Percentiles rank a stretch among this genome's conserved stretches.
Evolutionary conservation across 2,113 vertebrate species (phyloP).

Genomic region (Trogon melanurus): DNA sequence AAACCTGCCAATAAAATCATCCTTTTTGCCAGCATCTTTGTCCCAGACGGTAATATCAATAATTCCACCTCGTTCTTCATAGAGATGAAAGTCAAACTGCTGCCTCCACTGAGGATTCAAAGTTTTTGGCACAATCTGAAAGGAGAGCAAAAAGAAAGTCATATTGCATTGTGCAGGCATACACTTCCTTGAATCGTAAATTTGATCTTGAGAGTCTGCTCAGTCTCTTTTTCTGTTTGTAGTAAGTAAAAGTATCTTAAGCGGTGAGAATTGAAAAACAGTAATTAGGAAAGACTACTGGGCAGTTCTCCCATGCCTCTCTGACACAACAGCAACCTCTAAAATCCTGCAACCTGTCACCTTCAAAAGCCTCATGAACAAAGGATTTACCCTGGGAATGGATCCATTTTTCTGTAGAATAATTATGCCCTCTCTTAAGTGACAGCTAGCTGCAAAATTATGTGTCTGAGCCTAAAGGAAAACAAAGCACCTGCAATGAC

Average conservation of each 20-base stretch:
- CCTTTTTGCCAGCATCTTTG: constrained; percentile 93
- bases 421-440: background rate
- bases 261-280: background rate
- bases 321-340: background rate
- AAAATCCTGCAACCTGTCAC: background rate
- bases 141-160: constrained; percentile 5
- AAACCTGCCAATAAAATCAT: constrained; percentile 98
- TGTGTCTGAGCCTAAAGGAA: background rate
- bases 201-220: background rate
- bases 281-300: background rate
- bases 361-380: background rate
- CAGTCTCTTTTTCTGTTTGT: background rate
- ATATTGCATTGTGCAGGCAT: background rate
- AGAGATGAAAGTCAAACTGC: constrained; percentile 98
- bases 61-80: constrained; percentile 91
- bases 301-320: background rate
- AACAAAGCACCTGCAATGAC: background rate
- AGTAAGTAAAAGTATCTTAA: background rate
- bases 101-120: constrained; percentile 97
- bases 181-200: background rate
- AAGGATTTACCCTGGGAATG: background rate
- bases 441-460: background rate
- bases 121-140: constrained; percentile 92
- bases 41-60: constrained; percentile 97
- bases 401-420: background rate